Evolutionary conservation across 1,140 invertebrate genomes (phyloP), one percentile per base, ranked within the genome.

Genomic region (Drosophila burlai): DNA sequence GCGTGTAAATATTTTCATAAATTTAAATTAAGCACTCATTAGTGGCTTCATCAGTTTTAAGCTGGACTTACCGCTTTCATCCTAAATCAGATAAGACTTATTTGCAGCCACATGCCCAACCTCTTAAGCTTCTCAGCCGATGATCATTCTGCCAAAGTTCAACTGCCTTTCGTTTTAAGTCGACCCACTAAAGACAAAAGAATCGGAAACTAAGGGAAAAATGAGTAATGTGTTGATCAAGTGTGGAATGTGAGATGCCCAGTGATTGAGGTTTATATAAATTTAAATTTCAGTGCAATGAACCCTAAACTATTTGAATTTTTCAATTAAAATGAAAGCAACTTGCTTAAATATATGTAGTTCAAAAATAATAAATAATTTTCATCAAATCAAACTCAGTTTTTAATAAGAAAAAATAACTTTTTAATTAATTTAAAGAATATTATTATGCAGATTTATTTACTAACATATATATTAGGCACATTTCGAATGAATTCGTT

Each of bases 141-240:
- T 73, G 69, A 60, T 73, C 54, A 72, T 76, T 76, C 59, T 45
- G 57, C 29, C 63, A 68, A 67, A 77, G 76, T 78, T 78, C 76
- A 78, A 78, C 64, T 78, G 76, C 74, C 76, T 78, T 78, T 69
- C 64, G 43, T 46, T 67, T 69, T 57, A 78, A 77, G 75, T 55
- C 76, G 74, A 77, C 64, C 74, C 74, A 77, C 74, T 77, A 77
- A 77, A 71, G 57, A 69, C 65, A 78, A 78, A 78, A 66, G 43
- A 69, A 69, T 43, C 61, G 61, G 59, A 55, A 75, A 65, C 50
- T 57, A 55, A 49, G 21, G 40, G 43, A 75, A 54, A 75, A 76
- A 57, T 52, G 43, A 38, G 69, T 60, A 49, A 31, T 24, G 2
- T 13, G 26, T 11, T 18, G 21, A 29, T 16, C 16, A 8, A 21